Percentiles rank a stretch among this genome's conserved stretches.
Conservation (phyloP, 2,888 invertebrate species). For the Nemapogon koenigi region DNA sequence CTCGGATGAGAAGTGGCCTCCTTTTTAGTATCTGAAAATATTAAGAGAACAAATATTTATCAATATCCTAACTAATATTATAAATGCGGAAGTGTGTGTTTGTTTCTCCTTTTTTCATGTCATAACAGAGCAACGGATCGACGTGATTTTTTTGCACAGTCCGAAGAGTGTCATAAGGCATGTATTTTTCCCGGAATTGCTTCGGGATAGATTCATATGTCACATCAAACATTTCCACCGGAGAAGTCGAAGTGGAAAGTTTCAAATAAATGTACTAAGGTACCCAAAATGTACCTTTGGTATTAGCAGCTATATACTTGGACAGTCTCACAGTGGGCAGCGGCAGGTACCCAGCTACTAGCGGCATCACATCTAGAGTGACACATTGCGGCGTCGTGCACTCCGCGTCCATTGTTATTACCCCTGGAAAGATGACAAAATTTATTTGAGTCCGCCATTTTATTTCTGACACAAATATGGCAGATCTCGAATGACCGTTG, state of each 20-base stretch:
- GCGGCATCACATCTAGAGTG: conserved; percentile 88
- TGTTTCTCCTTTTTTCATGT: too few relatives aligned
- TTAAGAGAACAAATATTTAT: too few relatives aligned
- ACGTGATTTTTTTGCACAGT: too few relatives aligned
- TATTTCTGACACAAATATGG: too few relatives aligned
- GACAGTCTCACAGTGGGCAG: conserved; percentile 87
- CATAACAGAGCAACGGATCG: too few relatives aligned
- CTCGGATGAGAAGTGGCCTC: conserved; percentile 72
- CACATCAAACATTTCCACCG: too few relatives aligned
- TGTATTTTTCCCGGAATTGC: background rate
- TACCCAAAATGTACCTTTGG: conserved; percentile 56
- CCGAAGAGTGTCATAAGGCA: too few relatives aligned
- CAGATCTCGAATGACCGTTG: too few relatives aligned
- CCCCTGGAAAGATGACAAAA: too few relatives aligned
- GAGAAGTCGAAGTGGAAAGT: too few relatives aligned
- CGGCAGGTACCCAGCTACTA: conserved; percentile 89
- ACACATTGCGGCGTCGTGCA: conserved; percentile 74
- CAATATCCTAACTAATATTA: too few relatives aligned
- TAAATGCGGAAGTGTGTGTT: background rate
- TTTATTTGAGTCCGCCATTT: too few relatives aligned
- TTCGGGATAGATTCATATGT: background rate
- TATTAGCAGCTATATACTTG: conserved; percentile 84
- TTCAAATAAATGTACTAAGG: background rate
- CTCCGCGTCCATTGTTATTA: conserved; percentile 69
- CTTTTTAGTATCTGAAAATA: conserved; percentile 42